Evolutionary conservation across 2,888 invertebrate genomes (phyloP).

Genomic region (Altica lythri): DNA sequence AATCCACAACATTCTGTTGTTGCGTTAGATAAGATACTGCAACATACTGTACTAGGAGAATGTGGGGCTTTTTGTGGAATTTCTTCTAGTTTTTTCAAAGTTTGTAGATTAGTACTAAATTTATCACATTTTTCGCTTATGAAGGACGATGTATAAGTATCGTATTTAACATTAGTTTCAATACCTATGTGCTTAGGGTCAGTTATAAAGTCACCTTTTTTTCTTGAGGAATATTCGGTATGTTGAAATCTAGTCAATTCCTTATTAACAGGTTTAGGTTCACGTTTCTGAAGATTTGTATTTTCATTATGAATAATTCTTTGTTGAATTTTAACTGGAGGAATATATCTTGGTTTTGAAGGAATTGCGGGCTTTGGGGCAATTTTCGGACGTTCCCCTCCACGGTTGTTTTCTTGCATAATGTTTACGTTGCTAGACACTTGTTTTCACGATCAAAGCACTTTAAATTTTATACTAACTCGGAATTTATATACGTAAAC

Average conservation of each 20-base stretch:
- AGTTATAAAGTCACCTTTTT: conserved; percentile 30
- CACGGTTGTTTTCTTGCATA: conserved; percentile 49
- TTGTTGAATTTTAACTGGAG: conserved; percentile 53
- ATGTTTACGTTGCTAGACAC: conserved; percentile 21
- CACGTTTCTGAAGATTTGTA: conserved; percentile 24
- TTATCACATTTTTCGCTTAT: conserved; percentile 52
- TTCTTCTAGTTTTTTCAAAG: conserved; percentile 45
- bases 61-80: conserved; percentile 51
- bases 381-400: conserved; percentile 52
- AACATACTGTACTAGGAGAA: conserved; percentile 57
- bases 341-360: conserved; percentile 56
- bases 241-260: conserved; percentile 30
- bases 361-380: conserved; percentile 53
- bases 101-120: conserved; percentile 42
- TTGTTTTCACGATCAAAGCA: conserved; percentile 20
- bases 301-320: conserved; percentile 35
- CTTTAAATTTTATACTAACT: neutral
- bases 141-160: conserved; percentile 40
- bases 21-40: conserved; percentile 56
- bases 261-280: conserved; percentile 28
- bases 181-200: conserved; percentile 35
- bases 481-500: too few relatives aligned
- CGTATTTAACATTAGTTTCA: conserved; percentile 42
- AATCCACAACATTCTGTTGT: conserved; percentile 58
- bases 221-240: conserved; percentile 31